Evolutionary conservation across 2,113 vertebrate species (phyloP), one percentile per base, ranked within the genome.

Genomic region (Tor tambroides): DNA sequence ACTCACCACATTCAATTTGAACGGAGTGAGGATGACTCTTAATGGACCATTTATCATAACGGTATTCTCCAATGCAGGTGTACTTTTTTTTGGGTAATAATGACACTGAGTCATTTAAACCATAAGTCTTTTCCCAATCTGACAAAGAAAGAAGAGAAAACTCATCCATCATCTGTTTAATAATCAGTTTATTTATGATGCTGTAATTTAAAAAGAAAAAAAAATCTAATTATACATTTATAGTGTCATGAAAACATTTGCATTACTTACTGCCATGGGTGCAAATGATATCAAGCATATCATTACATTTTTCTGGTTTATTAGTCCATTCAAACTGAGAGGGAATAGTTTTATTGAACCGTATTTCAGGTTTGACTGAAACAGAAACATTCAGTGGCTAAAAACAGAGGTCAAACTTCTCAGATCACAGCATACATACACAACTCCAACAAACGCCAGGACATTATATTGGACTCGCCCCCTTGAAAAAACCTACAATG

Each of bases 191-290:
- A 43, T 43, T 43, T 43, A 2, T 43, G 41, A 41, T 6, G n/a
- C n/a, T n/a, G n/a, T n/a, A n/a, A n/a, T n/a, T n/a, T n/a, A n/a
- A n/a, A n/a, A n/a, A n/a, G n/a, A n/a, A n/a, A n/a, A n/a, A n/a
- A n/a, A n/a, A n/a, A n/a, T n/a, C n/a, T n/a, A n/a, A n/a, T n/a
- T n/a, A n/a, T n/a, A n/a, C n/a, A n/a, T n/a, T n/a, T 41, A 41
- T 6, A 41, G 38, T 41, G 32, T 56, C 3, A 78, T 41, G 2
- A 5, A 74, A 14, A 5, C 12, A 30, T 6, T 35, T 63, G 4
- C 51, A 56, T 4, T 65, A 74, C 91, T 93, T 84, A 94, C 93
- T 72, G 0, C 2, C 11, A 85, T 91, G 92, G n/a, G 1, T 89
- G 88, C 90, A 92, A 35, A 26, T 4, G 30, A 88, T 4, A 0